These are phyloP conservation scores for Thripadectes ignobilis DNA, from an alignment of 2,797 vertebrate genomes.

Conservation along the genomic window DNA sequence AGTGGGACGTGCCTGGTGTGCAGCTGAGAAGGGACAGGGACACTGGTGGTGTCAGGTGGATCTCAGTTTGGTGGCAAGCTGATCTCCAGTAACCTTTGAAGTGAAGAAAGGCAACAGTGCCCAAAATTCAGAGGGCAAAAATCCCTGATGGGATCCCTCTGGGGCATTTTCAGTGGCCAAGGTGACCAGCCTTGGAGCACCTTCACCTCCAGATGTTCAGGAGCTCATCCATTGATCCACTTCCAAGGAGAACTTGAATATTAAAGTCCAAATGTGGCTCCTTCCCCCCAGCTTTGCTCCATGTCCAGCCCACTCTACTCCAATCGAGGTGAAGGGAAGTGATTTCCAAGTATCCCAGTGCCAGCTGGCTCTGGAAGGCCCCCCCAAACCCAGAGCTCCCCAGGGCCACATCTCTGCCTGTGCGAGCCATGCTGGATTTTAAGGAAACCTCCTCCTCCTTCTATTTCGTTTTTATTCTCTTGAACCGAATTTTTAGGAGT, in stretches of 20 bases:
- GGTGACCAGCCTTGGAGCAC: neutral
- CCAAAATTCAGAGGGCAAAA: neutral
- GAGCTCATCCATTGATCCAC: neutral
- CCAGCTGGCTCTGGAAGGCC: neutral
- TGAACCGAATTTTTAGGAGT: neutral
- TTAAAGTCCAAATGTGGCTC: neutral
- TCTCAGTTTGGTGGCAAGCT: neutral
- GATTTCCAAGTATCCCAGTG: no score
- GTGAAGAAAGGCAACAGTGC: neutral
- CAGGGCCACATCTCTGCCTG: neutral
- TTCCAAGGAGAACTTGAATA: neutral
- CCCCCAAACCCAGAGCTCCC: neutral
- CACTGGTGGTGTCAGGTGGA: neutral
- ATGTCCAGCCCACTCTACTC: neutral
- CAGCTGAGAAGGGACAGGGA: neutral
- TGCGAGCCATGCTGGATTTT: neutral
- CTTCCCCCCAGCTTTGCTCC: neutral
- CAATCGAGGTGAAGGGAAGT: neutral
- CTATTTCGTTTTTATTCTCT: neutral
- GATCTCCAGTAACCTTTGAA: neutral
- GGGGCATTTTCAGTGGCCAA: neutral
- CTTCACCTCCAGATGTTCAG: neutral
- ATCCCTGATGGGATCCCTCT: neutral
- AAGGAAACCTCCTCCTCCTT: neutral
- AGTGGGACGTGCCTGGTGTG: neutral